Evolutionary conservation across 2,797 vertebrate genomes (phyloP).

Genomic region (Lophotriccus pileatus): DNA sequence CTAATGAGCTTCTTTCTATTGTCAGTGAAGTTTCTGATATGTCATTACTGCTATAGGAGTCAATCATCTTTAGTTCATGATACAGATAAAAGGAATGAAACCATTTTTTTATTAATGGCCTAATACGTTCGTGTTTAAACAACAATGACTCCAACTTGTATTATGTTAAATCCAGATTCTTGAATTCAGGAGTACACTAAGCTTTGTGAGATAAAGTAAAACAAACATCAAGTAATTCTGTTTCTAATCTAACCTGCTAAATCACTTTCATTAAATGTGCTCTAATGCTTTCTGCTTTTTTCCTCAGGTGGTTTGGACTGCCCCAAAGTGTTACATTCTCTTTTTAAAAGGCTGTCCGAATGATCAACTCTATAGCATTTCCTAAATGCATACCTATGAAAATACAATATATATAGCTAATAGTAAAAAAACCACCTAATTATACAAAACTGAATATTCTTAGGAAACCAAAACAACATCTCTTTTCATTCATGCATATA

Average conservation of each 20-base stretch:
- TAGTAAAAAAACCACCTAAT: background rate
- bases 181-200: background rate
- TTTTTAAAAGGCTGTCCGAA: background rate
- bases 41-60: background rate
- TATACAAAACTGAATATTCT: background rate
- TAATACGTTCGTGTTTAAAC: background rate
- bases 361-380: background rate
- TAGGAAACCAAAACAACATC: background rate
- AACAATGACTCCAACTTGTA: background rate
- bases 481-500: background rate
- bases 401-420: background rate
- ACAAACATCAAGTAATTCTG: background rate
- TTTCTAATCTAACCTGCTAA: background rate
- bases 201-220: background rate
- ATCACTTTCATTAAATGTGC: background rate
- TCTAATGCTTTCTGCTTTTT: background rate
- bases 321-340: rapidly evolving
- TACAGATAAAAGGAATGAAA: slow-evolving; percentile 11
- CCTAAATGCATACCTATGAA: background rate
- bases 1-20: slow-evolving; percentile 16
- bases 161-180: background rate
- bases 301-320: background rate
- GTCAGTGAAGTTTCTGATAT: background rate
- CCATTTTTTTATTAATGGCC: background rate
- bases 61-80: background rate